Evolutionary conservation across 2,113 vertebrate genomes (phyloP), one percentile per base, ranked within the genome.

Genomic region (Numenius arquata): DNA sequence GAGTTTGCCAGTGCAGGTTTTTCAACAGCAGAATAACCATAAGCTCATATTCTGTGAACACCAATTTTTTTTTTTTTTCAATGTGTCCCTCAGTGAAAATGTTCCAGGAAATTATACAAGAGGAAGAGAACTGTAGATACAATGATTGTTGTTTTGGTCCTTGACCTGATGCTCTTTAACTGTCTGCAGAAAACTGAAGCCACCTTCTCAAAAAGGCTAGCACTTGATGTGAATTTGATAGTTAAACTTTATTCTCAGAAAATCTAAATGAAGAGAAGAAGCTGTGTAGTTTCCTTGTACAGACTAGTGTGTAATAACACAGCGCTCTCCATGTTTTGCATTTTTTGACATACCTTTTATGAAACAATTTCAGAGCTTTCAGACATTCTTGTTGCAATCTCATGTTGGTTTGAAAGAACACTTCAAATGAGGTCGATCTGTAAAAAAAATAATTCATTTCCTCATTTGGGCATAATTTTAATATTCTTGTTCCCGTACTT

Each of bases 31-130:
- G 40, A 82, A 27, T 40, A 74, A 67, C 19, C 82, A 41, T 45
- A 32, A 73, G 18, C 36, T 87, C 61, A 45, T 67, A 66, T 61
- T 55, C 67, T 27, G n/a, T 62, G 43, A 87, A 14, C 17, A 68
- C 4, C 5, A 7, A 0, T 41, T 58, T 61, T 17, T 36, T 1
- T 32, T 8, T 9, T 41, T 1, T 34, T 8, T 8, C 9, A 13
- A 9, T 8, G 12, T 73, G 21, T 4, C 21, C 15, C 22, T 63
- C 59, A 36, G 43, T 48, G 38, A 85, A 96, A 84, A 62, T 3
- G 0, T 91, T 72, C 15, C 38, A 86, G 56, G 36, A 63, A 62
- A 34, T 81, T 38, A 15, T 8, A 59, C 15, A 85, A 74, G 52
- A 91, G n/a, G 25, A 65, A 34, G 22, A 89, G 18, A 63, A 30